Percentiles rank a stretch among this genome's conserved stretches.
phyloP scores from a whole-genome alignment of 2,888 invertebrate genomes.

The Oligia strigilis region DNA sequence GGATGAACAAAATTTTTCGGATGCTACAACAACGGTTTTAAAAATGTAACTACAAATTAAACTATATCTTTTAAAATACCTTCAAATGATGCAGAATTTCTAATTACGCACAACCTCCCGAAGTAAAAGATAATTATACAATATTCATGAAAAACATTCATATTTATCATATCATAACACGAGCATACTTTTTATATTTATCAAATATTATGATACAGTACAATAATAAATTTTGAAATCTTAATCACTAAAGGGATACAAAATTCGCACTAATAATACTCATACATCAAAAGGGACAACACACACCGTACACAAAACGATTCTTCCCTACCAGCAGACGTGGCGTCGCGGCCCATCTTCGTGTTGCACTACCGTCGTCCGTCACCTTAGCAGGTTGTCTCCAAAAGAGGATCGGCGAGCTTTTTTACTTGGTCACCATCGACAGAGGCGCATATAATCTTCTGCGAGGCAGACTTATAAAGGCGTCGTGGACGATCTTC shows the following conservation, averaged over 20 bases:
- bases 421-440: conserved; percentile 60
- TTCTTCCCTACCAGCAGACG: conserved; percentile 46
- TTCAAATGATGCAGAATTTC: conserved; percentile 63
- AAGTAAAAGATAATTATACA: conserved; percentile 81
- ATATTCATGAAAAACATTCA: conserved; percentile 80
- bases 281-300: conserved; percentile 78
- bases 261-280: conserved; percentile 90
- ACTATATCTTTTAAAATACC: conserved; percentile 46
- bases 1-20: conserved; percentile 59
- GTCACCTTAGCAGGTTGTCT: conserved; percentile 83
- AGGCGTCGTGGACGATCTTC: conserved; percentile 79
- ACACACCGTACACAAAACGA: conserved; percentile 71
- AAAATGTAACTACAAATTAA: conserved; percentile 48
- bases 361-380: conserved; percentile 32
- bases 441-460: conserved; percentile 70
- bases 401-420: conserved; percentile 82
- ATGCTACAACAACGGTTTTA: conserved; percentile 48
- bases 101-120: conserved; percentile 85
- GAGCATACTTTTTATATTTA: conserved; percentile 69
- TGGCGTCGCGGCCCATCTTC: conserved; percentile 26
- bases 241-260: conserved; percentile 87
- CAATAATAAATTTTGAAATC: conserved; percentile 88
- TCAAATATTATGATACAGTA: conserved; percentile 79
- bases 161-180: conserved; percentile 76
- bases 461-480: conserved; percentile 79